Percentiles rank a stretch among this genome's conserved stretches.
These are phyloP conservation scores for Euclidia mi DNA, from an alignment of 2,888 invertebrate genomes.

Conservation along the genomic window DNA sequence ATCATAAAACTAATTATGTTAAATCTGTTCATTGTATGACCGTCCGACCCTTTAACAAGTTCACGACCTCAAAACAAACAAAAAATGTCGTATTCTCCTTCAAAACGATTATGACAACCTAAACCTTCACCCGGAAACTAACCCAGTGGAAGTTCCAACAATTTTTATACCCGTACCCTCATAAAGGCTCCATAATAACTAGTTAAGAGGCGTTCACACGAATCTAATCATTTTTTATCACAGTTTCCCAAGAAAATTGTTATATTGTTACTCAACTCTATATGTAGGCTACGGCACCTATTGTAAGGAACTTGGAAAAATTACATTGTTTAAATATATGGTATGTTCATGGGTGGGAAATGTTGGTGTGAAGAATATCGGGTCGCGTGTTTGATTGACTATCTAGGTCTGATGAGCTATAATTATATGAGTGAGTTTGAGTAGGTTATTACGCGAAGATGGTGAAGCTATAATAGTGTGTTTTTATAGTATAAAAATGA, in stretches of 20 bases:
- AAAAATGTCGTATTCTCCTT: background rate
- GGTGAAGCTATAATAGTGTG: too few relatives aligned
- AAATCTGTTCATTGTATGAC: too few relatives aligned
- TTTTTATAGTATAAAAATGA: too few relatives aligned
- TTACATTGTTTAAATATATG: constrained; percentile 11
- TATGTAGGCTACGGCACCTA: constrained; percentile 38
- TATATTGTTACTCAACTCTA: constrained; percentile 41
- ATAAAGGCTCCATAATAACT: constrained; percentile 33
- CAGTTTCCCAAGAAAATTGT: constrained; percentile 49
- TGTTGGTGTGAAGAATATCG: background rate
- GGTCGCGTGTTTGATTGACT: background rate
- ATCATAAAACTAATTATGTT: too few relatives aligned
- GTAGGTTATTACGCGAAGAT: too few relatives aligned
- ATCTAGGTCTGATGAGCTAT: background rate
- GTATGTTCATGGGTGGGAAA: background rate
- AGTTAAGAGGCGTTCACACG: constrained; percentile 46
- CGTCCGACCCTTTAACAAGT: background rate
- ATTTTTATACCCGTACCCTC: constrained; percentile 24
- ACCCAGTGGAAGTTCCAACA: constrained; percentile 10
- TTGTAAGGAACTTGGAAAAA: constrained; percentile 26
- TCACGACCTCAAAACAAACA: constrained; percentile 5
- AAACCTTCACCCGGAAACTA: constrained; percentile 21
- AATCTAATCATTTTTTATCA: constrained; percentile 53
- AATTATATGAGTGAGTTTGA: too few relatives aligned
- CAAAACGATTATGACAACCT: constrained; percentile 2